Evolutionary conservation across 2,888 invertebrate species (phyloP), one percentile per base, ranked within the genome.

Genomic region (Acanthosepion esculentum): DNA sequence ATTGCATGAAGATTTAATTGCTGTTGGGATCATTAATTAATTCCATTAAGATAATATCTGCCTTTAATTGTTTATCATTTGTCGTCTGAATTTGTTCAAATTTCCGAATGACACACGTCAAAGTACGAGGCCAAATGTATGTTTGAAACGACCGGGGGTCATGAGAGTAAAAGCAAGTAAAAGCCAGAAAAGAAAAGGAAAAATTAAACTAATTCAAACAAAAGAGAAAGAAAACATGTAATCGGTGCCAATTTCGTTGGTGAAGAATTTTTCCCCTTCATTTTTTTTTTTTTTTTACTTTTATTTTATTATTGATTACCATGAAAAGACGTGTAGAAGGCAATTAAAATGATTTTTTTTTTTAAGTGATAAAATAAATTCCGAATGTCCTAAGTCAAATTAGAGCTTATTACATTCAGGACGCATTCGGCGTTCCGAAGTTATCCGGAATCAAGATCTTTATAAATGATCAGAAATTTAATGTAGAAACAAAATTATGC

Each of bases 21-120:
- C 29, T 78, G 78, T n/a, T 29, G 0, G 29, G 8, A 78, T 78
- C 78, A 4, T 10, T 78, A 78, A 78, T 78, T 78, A 78, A n/a
- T 78, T 78, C 78, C 78, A 78, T 78, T 78, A 78, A 64, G 64
- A 64, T 64, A 64, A 78, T 78, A 78, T 78, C 78, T 8, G 78
- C n/a, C 78, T 78, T n/a, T 8, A 29, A n/a, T 78, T n/a, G n/a
- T 78, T 78, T n/a, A 78, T n/a, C n/a, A 10, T 78, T 78, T 29
- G 6, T 78, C 29, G n/a, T 7, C n/a, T n/a, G n/a, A n/a, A 10
- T 78, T 78, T 78, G 78, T 78, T n/a, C n/a, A n/a, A 78, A n/a
- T 78, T 78, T n/a, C 7, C 8, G 78, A 78, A 78, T 64, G 78
- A 8, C n/a, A n/a, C 78, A 1, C 78, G 78, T 78, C 78, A 78